These are phyloP conservation scores for Drosophila carrolli DNA, from an alignment of 1,140 invertebrate species.

Conservation along the genomic window DNA sequence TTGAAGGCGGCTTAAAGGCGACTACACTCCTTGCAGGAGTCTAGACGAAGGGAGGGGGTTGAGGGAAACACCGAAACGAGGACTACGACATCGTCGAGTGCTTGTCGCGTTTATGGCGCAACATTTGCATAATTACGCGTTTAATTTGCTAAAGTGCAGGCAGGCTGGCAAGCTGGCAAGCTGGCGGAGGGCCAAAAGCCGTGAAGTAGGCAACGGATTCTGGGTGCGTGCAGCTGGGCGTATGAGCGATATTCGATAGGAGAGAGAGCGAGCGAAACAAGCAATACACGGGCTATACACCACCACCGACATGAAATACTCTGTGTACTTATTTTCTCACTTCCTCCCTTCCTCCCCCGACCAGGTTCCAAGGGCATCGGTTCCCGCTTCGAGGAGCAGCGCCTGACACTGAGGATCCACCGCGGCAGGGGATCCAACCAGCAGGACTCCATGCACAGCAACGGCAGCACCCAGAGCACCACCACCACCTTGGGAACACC, in stretches of 20 bases:
- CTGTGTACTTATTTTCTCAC: constrained; percentile 37
- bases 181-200: constrained; percentile 17
- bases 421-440: constrained; percentile 87
- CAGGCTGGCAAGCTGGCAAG: constrained; percentile 21
- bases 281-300: constrained; percentile 3
- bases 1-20: constrained; percentile 67
- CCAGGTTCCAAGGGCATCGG: constrained; percentile 85
- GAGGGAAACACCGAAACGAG: constrained; percentile 25
- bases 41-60: neutral
- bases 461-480: constrained; percentile 81
- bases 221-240: constrained; percentile 45
- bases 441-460: constrained; percentile 80
- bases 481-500: constrained; percentile 81
- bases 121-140: constrained; percentile 82
- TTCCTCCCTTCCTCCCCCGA: constrained; percentile 1
- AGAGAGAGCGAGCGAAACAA: neutral
- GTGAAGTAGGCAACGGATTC: constrained; percentile 28
- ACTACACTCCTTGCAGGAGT: constrained; percentile 23
- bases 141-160: constrained; percentile 80
- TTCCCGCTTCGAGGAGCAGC: constrained; percentile 92
- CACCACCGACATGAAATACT: constrained; percentile 6
- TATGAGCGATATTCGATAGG: constrained; percentile 61
- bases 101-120: constrained; percentile 73
- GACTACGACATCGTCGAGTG: constrained; percentile 58
- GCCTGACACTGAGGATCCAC: constrained; percentile 96